Evolutionary conservation across 1,140 invertebrate species (phyloP), one percentile per base, ranked within the genome.

Genomic region (Drosophila bocki): DNA sequence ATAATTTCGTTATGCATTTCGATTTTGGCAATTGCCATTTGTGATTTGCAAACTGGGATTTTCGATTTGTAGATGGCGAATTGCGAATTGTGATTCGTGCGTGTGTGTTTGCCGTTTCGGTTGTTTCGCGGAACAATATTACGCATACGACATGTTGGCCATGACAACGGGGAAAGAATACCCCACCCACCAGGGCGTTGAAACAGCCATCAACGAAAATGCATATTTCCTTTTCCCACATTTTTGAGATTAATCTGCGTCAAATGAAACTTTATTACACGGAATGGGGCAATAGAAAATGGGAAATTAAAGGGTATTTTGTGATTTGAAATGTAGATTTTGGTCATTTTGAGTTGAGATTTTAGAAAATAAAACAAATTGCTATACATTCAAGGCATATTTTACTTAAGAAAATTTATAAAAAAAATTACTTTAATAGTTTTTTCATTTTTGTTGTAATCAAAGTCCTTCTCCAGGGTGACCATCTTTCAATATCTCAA

Each of bases 1-100:
- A 79, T 90, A 81, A 88, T 84, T 80, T 63, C 67, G 71, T 86
- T 86, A 86, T 86, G 83, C 83, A 86, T 87, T 86, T 87, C 83
- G 83, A 82, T 87, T 86, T 87, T 61, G 71, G 67, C 65, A 82
- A 79, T 86, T 84, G 81, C 37, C 65, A 80, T 78, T 80, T 80
- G 65, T 61, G 53, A 76, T 69, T 79, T 68, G 57, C 69, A 42
- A 72, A 72, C 71, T 61, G 37, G 37, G 62, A 67, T 84, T 84
- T 80, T 70, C 56, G 74, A 77, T 84, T 84, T 83, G 44, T 61
- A 70, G 62, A 33, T 68, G 67, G 48, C 48, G 26, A 54, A 68
- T 80, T 81, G 42, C 50, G 61, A 60, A 44, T 60, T 32, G 35
- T 39, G 41, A 70, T 56, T 68, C 35, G n/a, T 42, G 59, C 47